A percentile compares a stretch with the other conserved stretches of the same genome.
Evolutionary conservation across 2,113 vertebrate genomes (phyloP).

Genomic region (Felis catus): DNA sequence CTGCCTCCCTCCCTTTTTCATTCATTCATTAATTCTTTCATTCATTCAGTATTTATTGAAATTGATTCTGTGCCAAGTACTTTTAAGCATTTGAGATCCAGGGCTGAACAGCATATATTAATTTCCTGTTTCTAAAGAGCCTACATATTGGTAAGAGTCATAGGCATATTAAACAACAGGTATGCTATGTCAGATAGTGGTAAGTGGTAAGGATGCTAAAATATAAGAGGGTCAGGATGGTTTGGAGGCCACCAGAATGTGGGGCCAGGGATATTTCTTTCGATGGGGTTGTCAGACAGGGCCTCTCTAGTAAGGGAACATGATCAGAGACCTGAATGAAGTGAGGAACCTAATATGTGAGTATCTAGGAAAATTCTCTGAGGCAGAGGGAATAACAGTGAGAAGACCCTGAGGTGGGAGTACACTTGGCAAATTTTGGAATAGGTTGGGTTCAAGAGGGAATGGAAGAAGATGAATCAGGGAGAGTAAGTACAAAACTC

Average conservation of each 20-base stretch:
- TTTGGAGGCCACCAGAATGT: not conserved
- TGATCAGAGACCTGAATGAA: not conserved
- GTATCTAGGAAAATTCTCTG: not conserved
- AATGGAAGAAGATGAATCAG: not conserved
- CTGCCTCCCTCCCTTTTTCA: not conserved
- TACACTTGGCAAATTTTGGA: not conserved
- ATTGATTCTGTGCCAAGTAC: not conserved
- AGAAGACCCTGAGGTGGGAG: not conserved
- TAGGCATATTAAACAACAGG: not conserved
- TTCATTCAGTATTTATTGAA: not conserved
- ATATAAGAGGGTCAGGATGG: not conserved
- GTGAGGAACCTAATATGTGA: not conserved
- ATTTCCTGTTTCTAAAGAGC: not conserved
- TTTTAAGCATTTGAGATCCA: not conserved
- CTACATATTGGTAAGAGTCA: not conserved
- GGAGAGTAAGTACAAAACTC: not conserved
- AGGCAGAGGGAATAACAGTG: not conserved
- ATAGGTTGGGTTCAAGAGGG: not conserved
- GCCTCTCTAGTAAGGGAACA: rapidly evolving
- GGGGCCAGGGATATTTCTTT: not conserved
- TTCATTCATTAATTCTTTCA: not conserved
- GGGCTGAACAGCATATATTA: not conserved
- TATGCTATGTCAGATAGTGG: not conserved
- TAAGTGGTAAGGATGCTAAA: not conserved
- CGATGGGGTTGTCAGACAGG: not conserved